Conservation (phyloP, 1,140 invertebrate species). For the Leptopilina clavipes region DNA sequence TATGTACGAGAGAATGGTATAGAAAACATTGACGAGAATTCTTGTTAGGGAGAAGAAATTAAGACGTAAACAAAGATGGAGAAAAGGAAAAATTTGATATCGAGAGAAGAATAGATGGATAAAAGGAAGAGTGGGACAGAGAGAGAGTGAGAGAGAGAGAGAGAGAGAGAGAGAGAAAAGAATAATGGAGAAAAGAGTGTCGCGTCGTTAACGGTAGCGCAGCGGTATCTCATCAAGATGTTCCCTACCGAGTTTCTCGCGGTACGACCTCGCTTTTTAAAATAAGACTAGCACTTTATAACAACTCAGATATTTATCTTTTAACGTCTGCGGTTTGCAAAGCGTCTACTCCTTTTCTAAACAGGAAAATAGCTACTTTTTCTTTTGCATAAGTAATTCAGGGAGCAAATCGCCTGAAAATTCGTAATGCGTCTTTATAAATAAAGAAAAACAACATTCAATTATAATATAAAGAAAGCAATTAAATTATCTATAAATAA, state of each 20-base stretch:
- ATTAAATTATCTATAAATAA: no score
- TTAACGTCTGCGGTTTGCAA: constrained; percentile 26
- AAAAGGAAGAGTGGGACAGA: neutral
- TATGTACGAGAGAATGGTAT: neutral
- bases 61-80: constrained; percentile 8
- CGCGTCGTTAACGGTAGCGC: constrained; percentile 21
- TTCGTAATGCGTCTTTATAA: neutral
- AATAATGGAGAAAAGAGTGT: constrained; percentile 29
- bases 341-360: neutral
- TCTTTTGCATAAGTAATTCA: neutral
- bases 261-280: constrained; percentile 28
- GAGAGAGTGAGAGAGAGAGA: neutral
- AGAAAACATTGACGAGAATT: neutral
- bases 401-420: neutral
- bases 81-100: neutral
- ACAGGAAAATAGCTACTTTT: neutral
- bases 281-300: constrained; percentile 29
- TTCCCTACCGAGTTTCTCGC: neutral
- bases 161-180: neutral
- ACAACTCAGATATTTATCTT: constrained; percentile 31
- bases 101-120: neutral
- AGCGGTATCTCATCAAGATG: constrained; percentile 7
- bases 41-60: neutral
- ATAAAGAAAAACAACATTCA: neutral
- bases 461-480: no score